Conservation (phyloP, 2,113 vertebrate genomes). For the Sprattus sprattus region DNA sequence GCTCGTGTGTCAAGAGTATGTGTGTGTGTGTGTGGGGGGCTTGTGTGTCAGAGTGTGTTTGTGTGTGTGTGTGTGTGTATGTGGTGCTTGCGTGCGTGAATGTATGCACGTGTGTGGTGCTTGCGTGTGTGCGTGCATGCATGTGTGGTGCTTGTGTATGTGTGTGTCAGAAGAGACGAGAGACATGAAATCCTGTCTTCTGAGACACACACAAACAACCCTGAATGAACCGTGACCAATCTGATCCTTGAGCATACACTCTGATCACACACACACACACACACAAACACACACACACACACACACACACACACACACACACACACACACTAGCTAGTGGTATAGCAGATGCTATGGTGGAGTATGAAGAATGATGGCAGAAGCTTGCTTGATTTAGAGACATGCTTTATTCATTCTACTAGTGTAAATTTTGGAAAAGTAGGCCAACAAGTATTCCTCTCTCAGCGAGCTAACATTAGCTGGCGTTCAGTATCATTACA, state of each 20-base stretch:
- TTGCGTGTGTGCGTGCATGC: background rate
- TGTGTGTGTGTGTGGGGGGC: background rate
- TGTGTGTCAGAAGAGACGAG: conserved; percentile 1
- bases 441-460: background rate
- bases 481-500: background rate
- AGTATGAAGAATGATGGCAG: background rate
- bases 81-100: background rate
- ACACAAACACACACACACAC: conserved; percentile 1
- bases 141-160: background rate
- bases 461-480: background rate
- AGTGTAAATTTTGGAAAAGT: background rate
- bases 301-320: conserved; percentile 11
- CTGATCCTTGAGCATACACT: background rate
- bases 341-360: background rate
- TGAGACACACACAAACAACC: conserved; percentile 22
- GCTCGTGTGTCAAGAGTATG: background rate
- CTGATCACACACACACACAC: conserved; percentile 21
- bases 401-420: background rate
- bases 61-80: background rate
- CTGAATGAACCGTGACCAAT: conserved; percentile 14
- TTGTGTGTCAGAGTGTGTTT: background rate
- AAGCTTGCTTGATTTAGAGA: background rate
- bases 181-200: background rate
- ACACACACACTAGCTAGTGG: background rate
- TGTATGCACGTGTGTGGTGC: background rate